Evolutionary conservation across 2,113 vertebrate species (phyloP), one percentile per base, ranked within the genome.

Genomic region (Scomber japonicus): DNA sequence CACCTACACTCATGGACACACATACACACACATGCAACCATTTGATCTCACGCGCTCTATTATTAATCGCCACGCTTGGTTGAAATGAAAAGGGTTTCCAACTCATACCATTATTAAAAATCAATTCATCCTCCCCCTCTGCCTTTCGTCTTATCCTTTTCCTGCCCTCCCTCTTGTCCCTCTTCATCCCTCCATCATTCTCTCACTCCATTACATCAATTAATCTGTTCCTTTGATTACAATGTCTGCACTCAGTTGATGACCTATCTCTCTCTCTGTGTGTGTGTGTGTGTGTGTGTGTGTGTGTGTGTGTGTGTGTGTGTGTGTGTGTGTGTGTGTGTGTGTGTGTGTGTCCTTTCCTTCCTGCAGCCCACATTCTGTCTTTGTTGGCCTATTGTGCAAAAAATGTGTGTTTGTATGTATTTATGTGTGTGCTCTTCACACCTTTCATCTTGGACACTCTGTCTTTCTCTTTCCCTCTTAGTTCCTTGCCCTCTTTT

Each of bases 31-130:
- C 50, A 21, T 40, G 56, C 68, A 68, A 24, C 30, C 67, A 60
- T 69, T 71, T 79, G 57, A 84, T 82, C 73, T 69, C 1, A 24
- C 57, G 45, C 12, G 8, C 30, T 73, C 49, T 54, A 69, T 86
- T 84, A 83, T 87, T 86, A 80, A 86, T 66, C 74, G 80, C 78
- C 71, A 57, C 0, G 0, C 69, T 82, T 50, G 56, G 66, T 53
- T 79, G 61, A 82, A 91, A 88, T 87, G 50, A 81, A 88, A 80
- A 84, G 73, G 72, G 49, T 83, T 82, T 85, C 35, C 65, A 76
- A 45, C 63, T 84, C 71, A 60, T 78, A 85, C 80, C 51, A 66
- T 76, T 55, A 86, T 88, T 83, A 89, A 86, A 88, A 88, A 83
- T 78, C 71, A 10, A 70, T 88, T 80, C 46, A 78, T 86, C 56